Conservation (phyloP, 2,888 invertebrate species). For the Chaetoderma sp. region DNA sequence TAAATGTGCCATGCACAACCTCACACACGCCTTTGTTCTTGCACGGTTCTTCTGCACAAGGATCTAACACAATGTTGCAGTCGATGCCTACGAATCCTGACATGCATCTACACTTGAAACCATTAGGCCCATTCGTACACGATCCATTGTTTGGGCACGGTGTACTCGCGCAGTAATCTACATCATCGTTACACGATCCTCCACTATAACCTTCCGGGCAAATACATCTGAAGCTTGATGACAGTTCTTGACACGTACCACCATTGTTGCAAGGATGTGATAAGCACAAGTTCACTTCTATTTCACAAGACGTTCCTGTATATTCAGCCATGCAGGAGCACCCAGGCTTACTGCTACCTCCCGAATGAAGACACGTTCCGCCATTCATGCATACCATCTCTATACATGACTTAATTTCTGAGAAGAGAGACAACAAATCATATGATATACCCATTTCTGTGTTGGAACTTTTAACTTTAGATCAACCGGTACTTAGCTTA, state of each 20-base stretch:
- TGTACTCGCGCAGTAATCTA: background rate
- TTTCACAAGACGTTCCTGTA: background rate
- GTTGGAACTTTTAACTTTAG: too few species aligned
- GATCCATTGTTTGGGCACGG: constrained; percentile 5
- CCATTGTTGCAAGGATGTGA: background rate
- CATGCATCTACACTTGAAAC: constrained; percentile 3
- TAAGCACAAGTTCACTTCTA: background rate
- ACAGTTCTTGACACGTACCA: background rate
- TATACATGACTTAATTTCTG: too few species aligned
- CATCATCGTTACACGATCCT: background rate
- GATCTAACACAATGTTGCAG: background rate
- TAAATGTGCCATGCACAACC: background rate
- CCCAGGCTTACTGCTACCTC: too few species aligned
- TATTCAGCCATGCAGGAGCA: too few species aligned
- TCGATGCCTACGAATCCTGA: background rate
- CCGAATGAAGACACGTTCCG: too few species aligned
- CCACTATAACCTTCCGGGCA: constrained; percentile 6
- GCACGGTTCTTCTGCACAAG: constrained; percentile 1
- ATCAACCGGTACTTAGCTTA: too few species aligned
- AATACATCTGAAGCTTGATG: background rate
- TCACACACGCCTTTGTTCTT: background rate
- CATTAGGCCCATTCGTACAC: background rate
- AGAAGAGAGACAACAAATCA: too few species aligned
- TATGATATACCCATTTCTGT: too few species aligned
- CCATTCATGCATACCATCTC: too few species aligned